These are phyloP conservation scores for Colinus virginianus DNA, from an alignment of 2,113 vertebrate species.

Conservation along the genomic window DNA sequence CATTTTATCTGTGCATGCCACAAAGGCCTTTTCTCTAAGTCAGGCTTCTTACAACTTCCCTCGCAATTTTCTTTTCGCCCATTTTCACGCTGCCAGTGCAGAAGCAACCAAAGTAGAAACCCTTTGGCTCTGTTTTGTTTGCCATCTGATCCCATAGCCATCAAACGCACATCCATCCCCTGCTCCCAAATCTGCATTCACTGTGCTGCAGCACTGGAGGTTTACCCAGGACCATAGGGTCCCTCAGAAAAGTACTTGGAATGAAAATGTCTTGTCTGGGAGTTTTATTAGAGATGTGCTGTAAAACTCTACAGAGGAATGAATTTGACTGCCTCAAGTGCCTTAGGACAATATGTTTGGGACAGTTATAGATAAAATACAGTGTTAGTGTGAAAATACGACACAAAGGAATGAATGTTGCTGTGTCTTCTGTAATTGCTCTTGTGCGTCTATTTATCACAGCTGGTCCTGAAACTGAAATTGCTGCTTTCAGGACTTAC, in stretches of 20 bases:
- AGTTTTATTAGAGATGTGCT: neutral
- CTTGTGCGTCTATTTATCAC: neutral
- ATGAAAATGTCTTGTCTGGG: neutral
- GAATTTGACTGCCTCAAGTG: neutral
- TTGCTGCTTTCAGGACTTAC: neutral
- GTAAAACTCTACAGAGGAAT: neutral
- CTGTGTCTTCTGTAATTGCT: constrained; percentile 3
- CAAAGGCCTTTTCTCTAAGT: constrained; percentile 33
- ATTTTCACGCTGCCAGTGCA: neutral
- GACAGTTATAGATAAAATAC: neutral
- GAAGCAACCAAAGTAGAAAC: neutral
- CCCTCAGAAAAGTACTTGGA: neutral
- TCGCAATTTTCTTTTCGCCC: neutral
- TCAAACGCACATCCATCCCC: neutral
- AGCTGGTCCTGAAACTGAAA: neutral
- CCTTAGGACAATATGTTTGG: neutral
- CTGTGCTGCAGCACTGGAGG: neutral
- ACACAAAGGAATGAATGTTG: neutral
- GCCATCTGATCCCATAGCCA: neutral
- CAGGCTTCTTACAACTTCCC: neutral
- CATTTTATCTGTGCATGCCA: constrained; percentile 60
- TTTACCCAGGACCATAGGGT: neutral
- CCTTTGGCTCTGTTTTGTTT: neutral
- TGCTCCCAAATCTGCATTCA: neutral
- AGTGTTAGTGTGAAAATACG: neutral